Evolutionary conservation across 2,888 invertebrate genomes (phyloP), one percentile per base, ranked within the genome.

Genomic region (Polylopha cassiicola): DNA sequence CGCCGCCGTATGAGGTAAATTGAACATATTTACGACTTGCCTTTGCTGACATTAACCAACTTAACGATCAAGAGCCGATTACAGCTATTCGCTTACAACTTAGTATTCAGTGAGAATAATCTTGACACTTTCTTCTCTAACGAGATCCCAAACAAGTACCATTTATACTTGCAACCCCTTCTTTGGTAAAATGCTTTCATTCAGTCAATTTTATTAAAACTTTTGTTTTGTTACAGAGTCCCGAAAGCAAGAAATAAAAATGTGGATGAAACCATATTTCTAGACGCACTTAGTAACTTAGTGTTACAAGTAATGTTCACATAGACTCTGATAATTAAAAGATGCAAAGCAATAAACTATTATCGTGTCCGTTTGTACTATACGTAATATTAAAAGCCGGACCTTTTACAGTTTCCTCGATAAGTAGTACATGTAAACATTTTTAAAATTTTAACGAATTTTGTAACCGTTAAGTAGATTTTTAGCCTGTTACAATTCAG

Each of bases 1-100:
- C 89, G 51, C 88, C 88, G 23, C 88, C 88, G 50, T 89, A 89
- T 68, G 89, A 89, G 82, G 85, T 84, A 77, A 76, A 70, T 72
- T 77, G 73, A 44, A 31, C 22, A 41, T 36, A 36, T 41, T 41
- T 36, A 41, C 29, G 24, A 21, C 16, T n/a, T 36, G 24, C 41
- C 26, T 36, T 41, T 36, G 34, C 30, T 41, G 36, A 41, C 41
- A 30, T 30, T 41, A 41, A 26, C 34, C 41, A 30, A 36, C 36
- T 41, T 41, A 41, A 41, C 21, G 41, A 41, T 36, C 30, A 36
- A 36, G 30, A 41, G 23, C 34, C 36, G 36, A 41, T 41, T 41
- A 41, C 20, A 30, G 10, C 16, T 34, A 29, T 41, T 39, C 28
- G 32, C 22, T 11, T 24, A 26, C 21, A 30, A 37, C 26, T 37